A percentile compares a stretch with the other conserved stretches of the same genome.
phyloP scores from a whole-genome alignment of 2,113 vertebrate genomes.

The Chloropsis hardwickii region DNA sequence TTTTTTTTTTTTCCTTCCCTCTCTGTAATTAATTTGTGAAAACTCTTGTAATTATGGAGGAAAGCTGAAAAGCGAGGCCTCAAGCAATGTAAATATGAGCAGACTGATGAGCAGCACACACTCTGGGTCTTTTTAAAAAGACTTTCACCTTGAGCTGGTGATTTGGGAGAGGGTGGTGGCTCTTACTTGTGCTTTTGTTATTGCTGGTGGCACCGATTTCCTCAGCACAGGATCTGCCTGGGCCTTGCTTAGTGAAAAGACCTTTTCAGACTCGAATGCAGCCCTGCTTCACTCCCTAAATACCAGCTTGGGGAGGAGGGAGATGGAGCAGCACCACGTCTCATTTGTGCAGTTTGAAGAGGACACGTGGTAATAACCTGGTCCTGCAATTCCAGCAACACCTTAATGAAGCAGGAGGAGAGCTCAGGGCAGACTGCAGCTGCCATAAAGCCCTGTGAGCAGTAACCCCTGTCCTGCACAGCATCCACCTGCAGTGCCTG shows the following conservation, averaged over 20 bases:
- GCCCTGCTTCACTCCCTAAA: not conserved
- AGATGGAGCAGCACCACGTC: not conserved
- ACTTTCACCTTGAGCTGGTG: not conserved
- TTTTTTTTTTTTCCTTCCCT: not conserved
- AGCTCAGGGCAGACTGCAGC: not conserved
- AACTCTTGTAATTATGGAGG: not conserved
- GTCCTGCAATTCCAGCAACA: not conserved
- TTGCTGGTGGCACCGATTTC: not conserved
- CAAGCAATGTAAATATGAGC: not conserved
- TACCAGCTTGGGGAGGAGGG: fast-evolving
- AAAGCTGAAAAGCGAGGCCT: not conserved
- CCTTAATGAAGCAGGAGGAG: not conserved
- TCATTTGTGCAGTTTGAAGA: not conserved
- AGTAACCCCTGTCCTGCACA: not conserved
- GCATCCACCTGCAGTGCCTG: fast-evolving
- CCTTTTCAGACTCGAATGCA: not conserved
- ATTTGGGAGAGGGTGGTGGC: not conserved
- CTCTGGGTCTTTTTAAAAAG: not conserved
- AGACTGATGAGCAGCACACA: not conserved
- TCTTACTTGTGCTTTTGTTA: not conserved
- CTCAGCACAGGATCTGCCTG: not conserved
- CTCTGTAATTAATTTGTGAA: not conserved
- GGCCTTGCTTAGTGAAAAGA: not conserved
- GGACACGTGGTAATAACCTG: fast-evolving
- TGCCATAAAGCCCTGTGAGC: not conserved